Evolutionary conservation across 2,888 invertebrate species (phyloP).

Genomic region (Drosophila fungiperda): DNA sequence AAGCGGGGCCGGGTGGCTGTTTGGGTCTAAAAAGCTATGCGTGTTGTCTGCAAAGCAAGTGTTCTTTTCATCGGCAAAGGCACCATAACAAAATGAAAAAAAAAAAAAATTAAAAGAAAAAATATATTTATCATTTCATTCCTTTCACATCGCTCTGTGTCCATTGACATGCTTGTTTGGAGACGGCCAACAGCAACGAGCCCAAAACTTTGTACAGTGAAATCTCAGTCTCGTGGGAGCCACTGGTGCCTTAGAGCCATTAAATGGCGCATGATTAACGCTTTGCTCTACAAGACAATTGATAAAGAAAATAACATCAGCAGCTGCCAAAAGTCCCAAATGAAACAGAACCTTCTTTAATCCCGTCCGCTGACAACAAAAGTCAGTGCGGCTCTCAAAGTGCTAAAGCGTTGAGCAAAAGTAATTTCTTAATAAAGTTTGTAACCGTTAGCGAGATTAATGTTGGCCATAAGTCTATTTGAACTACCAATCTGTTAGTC

Average conservation of each 20-base stretch:
- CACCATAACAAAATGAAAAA: slow-evolving; percentile 16
- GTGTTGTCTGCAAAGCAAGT: slow-evolving; percentile 40
- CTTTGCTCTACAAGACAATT: slow-evolving; percentile 75
- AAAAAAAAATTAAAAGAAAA: slow-evolving; percentile 10
- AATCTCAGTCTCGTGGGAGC: slow-evolving; percentile 69
- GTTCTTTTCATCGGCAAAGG: slow-evolving; percentile 31
- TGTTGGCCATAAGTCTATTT: slow-evolving; percentile 19
- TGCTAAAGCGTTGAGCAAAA: not conserved
- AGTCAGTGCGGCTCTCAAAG: slow-evolving; percentile 38
- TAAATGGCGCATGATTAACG: slow-evolving; percentile 79
- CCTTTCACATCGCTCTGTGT: slow-evolving; percentile 41
- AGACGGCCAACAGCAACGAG: slow-evolving; percentile 23
- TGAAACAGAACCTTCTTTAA: slow-evolving; percentile 27
- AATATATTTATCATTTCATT: slow-evolving; percentile 70
- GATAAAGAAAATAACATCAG: slow-evolving; percentile 57
- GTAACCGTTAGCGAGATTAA: slow-evolving; percentile 33
- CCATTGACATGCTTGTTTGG: slow-evolving; percentile 43
- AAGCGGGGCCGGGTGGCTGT: not conserved
- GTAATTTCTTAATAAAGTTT: slow-evolving; percentile 27
- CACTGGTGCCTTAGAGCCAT: slow-evolving; percentile 58
- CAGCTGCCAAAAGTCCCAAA: slow-evolving; percentile 19
- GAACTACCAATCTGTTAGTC: not conserved
- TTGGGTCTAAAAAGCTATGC: slow-evolving; percentile 41
- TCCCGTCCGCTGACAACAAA: slow-evolving; percentile 14
- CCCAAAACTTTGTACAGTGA: slow-evolving; percentile 70